Evolutionary conservation across 2,888 invertebrate genomes (phyloP).

Genomic region (Frankliniella fusca): DNA sequence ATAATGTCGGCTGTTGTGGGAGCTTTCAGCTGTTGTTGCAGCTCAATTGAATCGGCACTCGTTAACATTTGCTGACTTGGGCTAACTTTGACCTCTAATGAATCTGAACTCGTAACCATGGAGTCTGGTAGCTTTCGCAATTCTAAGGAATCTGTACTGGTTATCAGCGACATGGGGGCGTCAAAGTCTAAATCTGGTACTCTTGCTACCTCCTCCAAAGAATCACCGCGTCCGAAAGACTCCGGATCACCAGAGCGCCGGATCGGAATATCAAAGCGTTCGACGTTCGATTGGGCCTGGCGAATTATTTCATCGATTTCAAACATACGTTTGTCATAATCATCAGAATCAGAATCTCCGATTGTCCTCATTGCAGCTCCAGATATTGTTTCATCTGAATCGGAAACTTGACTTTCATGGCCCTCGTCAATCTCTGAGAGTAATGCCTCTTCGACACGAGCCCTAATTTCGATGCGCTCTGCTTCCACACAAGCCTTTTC

Average conservation of each 20-base stretch:
- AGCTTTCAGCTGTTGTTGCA: slow-evolving; percentile 46
- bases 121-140: slow-evolving; percentile 53
- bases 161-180: slow-evolving; percentile 42
- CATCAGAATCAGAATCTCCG: slow-evolving; percentile 54
- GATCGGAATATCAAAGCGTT: slow-evolving; percentile 56
- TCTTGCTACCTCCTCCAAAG: slow-evolving; percentile 52
- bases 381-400: slow-evolving; percentile 59
- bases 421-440: slow-evolving; percentile 58
- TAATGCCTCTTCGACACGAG: slow-evolving; percentile 78
- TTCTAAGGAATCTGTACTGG: slow-evolving; percentile 65
- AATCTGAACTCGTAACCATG: slow-evolving; percentile 61
- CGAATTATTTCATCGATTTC: slow-evolving; percentile 66
- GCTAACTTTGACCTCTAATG: slow-evolving; percentile 48
- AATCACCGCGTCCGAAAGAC: slow-evolving; percentile 52
- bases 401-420: slow-evolving; percentile 55
- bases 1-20: slow-evolving; percentile 47
- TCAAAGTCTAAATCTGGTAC: slow-evolving; percentile 54
- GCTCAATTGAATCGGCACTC: slow-evolving; percentile 51
- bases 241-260: slow-evolving; percentile 56
- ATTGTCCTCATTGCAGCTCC: slow-evolving; percentile 55
- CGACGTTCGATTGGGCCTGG: slow-evolving; percentile 63
- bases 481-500: slow-evolving; percentile 85
- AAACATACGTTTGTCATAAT: slow-evolving; percentile 62
- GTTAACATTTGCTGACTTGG: slow-evolving; percentile 38
- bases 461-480: slow-evolving; percentile 74